These are phyloP conservation scores for Geophilus truncorum DNA, from an alignment of 2,888 invertebrate species.

Conservation along the genomic window DNA sequence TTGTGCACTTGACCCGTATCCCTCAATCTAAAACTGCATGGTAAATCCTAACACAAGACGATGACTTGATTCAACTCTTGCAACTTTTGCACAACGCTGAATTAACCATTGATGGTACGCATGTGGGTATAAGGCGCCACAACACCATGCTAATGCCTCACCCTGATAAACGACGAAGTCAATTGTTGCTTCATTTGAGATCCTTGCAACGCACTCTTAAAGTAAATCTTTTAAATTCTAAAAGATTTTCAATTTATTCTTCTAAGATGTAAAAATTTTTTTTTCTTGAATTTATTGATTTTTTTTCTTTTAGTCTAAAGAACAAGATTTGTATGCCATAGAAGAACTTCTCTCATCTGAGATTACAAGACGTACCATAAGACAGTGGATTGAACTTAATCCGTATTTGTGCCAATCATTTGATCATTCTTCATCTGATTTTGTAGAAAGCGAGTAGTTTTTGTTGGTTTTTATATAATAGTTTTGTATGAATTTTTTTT, in stretches of 20 bases:
- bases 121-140: constrained; percentile 20
- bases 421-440: background rate
- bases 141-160: constrained; percentile 30
- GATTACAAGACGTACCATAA: background rate
- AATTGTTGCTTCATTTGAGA: constrained; percentile 29
- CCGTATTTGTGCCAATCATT: background rate
- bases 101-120: constrained; percentile 35
- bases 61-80: constrained; percentile 32
- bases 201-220: constrained; percentile 32
- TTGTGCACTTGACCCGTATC: background rate
- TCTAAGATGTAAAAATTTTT: background rate
- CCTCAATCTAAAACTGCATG: background rate
- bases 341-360: background rate
- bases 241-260: background rate
- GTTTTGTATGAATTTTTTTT: too few relatives aligned
- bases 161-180: constrained; percentile 29
- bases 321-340: constrained; percentile 33
- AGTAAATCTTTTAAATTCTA: constrained; percentile 25
- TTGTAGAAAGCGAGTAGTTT: background rate
- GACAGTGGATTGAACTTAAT: background rate
- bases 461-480: background rate
- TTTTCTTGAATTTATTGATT: background rate
- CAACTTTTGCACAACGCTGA: constrained; percentile 28
- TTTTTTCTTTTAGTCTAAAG: constrained; percentile 33
- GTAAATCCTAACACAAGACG: constrained; percentile 6